Evolutionary conservation across 2,113 vertebrate genomes (phyloP).

Genomic region (Hoplias malabaricus): DNA sequence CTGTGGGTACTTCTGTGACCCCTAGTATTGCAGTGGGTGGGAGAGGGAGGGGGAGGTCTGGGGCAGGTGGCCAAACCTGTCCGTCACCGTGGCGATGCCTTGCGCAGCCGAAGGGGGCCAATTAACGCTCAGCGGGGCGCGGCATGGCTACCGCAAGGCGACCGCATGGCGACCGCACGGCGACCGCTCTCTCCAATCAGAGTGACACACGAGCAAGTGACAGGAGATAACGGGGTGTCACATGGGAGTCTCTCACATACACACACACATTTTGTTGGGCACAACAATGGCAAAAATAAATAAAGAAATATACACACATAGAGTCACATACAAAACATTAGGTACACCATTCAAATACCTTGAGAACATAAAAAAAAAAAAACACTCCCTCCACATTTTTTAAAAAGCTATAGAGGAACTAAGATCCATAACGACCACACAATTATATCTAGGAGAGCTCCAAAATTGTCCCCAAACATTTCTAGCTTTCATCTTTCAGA

Average conservation of each 20-base stretch:
- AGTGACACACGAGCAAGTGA: conserved; percentile 43
- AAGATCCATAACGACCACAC: too few species aligned
- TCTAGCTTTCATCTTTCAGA: too few species aligned
- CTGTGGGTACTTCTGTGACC: conserved; percentile 6
- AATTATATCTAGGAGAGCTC: too few species aligned
- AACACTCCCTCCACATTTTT: too few species aligned
- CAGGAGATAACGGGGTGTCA: conserved; percentile 31
- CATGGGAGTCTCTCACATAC: conserved; percentile 25
- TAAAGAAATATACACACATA: conserved; percentile 46
- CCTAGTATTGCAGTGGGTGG: not conserved
- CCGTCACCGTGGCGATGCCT: conserved; percentile 34
- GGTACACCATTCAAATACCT: too few species aligned
- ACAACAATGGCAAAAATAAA: too few species aligned
- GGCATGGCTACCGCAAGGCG: conserved; percentile 44
- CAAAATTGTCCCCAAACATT: too few species aligned
- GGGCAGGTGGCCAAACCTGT: conserved; percentile 58
- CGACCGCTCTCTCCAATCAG: conserved; percentile 53
- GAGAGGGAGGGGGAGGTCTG: not conserved
- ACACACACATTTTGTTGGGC: too few species aligned
- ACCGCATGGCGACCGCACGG: conserved; percentile 35
- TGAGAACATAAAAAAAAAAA: too few species aligned
- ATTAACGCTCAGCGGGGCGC: conserved; percentile 55
- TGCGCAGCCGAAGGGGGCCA: conserved; percentile 45
- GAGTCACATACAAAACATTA: conserved; percentile 16
- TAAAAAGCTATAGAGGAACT: too few species aligned